Conservation (phyloP, 2,113 vertebrate species). For the Pteruthius melanotis region DNA sequence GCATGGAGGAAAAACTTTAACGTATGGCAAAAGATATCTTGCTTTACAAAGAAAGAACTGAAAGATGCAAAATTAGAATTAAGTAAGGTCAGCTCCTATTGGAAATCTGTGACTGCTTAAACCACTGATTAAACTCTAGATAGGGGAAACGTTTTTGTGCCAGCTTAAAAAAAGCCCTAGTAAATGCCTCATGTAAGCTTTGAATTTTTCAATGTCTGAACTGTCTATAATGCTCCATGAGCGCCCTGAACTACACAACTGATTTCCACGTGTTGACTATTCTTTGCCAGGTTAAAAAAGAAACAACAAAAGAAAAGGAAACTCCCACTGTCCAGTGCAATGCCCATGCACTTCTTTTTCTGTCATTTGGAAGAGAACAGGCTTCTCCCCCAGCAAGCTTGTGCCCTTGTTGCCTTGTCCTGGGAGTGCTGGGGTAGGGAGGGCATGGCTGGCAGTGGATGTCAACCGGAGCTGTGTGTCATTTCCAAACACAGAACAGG, state of each 20-base stretch:
- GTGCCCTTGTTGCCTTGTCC: fast-evolving
- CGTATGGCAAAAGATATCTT: background rate
- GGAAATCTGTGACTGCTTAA: background rate
- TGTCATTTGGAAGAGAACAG: background rate
- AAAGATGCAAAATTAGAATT: background rate
- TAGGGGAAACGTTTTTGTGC: background rate
- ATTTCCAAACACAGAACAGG: background rate
- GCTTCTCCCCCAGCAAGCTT: fast-evolving
- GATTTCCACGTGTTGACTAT: background rate
- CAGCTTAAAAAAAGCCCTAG: background rate
- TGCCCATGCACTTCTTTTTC: background rate
- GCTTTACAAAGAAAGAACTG: background rate
- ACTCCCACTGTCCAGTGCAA: background rate
- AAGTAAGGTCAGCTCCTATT: background rate
- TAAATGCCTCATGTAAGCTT: background rate
- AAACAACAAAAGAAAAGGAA: background rate
- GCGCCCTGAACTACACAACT: background rate
- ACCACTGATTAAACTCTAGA: background rate
- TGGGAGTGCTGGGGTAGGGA: background rate
- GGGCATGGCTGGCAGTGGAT: fast-evolving
- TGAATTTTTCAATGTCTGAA: background rate
- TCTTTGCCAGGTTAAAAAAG: background rate
- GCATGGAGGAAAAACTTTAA: background rate
- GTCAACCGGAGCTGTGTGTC: background rate
- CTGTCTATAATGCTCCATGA: background rate